Base-by-base conservation (phyloP, 2,888 invertebrate species). In the Electrophaes corylata region DNA sequence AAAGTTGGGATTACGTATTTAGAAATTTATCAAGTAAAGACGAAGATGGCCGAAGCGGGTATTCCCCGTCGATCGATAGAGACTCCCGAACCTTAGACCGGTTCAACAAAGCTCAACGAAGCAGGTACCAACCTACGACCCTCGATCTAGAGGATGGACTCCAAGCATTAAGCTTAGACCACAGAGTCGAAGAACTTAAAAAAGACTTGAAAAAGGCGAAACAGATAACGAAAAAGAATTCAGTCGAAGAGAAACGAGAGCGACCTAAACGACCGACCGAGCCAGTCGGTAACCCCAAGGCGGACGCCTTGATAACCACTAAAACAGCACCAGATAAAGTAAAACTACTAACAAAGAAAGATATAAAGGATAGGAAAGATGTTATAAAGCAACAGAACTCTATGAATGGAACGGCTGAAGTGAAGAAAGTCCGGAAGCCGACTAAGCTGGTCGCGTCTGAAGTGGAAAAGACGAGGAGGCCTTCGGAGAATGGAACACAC, bases 1-100 rank as follows among this genome's bases (percentile, higher is more conserved):
- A 96, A 66, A 94, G 94, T 49, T 97, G 96, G 96, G 95, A 95
- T 75, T 96, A 96, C 74, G 96, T 96, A 0, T 96, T 95, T 75
- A 93, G 94, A 67, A 95, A 95, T 76, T 85, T 96, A 31, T 95
- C 96, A 57, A 95, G 94, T 67, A 94, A 95, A 70, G 95, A 92
- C 1, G 91, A 90, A 23, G 95, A 95, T 69, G 94, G 94, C 0
- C 94, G 95, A 44, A 95, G 94, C 54, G 94, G 96, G 68, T 91
- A 95, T 54, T 93, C 93, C 5, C 89, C 92, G 0, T 88, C 91
- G 0, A 66, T 90, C 1, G 91, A 92, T 39, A 73, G 89, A 46
- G 92, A 92, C 71, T 88, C 91, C 0, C 78, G 86, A 68, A 89
- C 91, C 0, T 73, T 92, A 2, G 92, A 91, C 56, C 75, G 89